Evolutionary conservation across 1,140 invertebrate species (phyloP).

Genomic region (Hormaphis cornu): DNA sequence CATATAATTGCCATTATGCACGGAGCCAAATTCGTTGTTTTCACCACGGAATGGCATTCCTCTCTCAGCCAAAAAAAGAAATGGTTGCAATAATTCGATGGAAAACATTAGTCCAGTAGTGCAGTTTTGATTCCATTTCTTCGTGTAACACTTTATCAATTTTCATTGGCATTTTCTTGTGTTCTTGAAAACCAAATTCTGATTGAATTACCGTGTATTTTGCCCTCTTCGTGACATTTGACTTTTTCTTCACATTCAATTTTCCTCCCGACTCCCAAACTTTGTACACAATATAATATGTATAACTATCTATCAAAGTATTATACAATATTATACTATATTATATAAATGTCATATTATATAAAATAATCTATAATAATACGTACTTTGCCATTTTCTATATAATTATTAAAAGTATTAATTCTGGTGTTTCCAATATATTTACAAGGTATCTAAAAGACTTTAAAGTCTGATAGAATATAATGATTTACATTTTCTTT

Average conservation of each 20-base stretch:
- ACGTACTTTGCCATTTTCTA: too few species aligned
- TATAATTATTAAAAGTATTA: too few species aligned
- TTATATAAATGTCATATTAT: too few species aligned
- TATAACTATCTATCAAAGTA: too few species aligned
- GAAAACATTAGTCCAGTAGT: not conserved
- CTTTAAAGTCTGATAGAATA: too few species aligned
- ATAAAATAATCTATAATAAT: too few species aligned
- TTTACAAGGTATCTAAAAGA: too few species aligned
- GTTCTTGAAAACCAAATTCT: not conserved
- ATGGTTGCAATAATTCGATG: not conserved
- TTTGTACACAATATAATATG: too few species aligned
- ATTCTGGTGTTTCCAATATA: too few species aligned
- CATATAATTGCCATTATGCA: not conserved
- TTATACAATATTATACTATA: too few species aligned
- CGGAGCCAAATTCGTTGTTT: conserved; percentile 21
- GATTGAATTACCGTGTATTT: not conserved
- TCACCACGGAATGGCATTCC: not conserved
- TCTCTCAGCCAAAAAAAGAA: not conserved
- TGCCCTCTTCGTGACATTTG: not conserved
- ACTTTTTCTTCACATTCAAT: not conserved
- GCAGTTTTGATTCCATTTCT: not conserved
- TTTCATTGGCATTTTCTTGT: not conserved
- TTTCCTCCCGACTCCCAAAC: too few species aligned
- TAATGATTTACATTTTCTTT: too few species aligned
- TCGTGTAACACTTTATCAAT: not conserved